phyloP scores from a whole-genome alignment of 2,113 vertebrate species.

The Chauna torquata region DNA sequence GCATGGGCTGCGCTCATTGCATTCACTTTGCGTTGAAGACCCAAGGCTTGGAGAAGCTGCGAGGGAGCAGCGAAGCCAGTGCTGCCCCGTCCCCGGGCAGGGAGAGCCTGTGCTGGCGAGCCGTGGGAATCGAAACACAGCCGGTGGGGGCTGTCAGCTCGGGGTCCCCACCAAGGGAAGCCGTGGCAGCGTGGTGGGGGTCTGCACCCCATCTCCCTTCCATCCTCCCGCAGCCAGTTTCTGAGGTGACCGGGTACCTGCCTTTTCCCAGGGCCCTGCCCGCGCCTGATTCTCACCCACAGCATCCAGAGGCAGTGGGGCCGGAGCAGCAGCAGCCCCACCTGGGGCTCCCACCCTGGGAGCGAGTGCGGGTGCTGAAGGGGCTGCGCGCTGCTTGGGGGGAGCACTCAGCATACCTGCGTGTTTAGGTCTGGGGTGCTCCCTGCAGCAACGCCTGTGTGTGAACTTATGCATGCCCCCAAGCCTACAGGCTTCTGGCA shows the following conservation, averaged over 20 bases:
- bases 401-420: rapidly evolving
- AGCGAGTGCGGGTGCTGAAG: rapidly evolving
- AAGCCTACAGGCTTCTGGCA: background rate
- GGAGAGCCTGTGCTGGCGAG: background rate
- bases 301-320: background rate
- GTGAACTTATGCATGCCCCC: rapidly evolving
- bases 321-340: background rate
- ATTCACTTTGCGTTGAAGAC: no score
- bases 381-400: rapidly evolving
- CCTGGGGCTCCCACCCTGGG: no score
- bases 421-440: rapidly evolving
- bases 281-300: background rate
- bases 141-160: background rate
- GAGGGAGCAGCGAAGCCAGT: background rate
- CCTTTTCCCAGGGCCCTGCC: background rate
- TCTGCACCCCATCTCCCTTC: background rate
- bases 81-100: background rate
- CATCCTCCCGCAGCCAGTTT: background rate
- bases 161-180: background rate
- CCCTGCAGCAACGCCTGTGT: background rate
- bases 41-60: background rate
- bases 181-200: rapidly evolving
- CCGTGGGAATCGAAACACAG: rapidly evolving
- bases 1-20: rapidly evolving
- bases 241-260: background rate